phyloP scores from a whole-genome alignment of 1,140 invertebrate genomes.

The Mylabris phalerata region DNA sequence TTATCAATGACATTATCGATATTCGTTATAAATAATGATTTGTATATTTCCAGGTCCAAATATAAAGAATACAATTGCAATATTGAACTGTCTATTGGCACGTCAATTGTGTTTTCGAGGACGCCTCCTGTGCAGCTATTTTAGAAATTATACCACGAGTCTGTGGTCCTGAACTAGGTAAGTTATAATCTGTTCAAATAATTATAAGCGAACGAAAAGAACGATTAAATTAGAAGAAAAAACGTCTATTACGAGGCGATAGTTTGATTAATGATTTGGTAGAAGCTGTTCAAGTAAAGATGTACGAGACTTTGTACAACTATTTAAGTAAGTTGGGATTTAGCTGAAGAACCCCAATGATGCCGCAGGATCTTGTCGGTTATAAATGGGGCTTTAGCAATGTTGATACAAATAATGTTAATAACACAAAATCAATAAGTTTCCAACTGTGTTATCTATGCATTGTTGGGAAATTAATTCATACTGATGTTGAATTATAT shows the following conservation, averaged over 20 bases:
- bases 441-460: too few species aligned
- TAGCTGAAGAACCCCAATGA: too few species aligned
- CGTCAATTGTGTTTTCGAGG: slow-evolving; percentile 79
- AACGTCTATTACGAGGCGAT: slow-evolving; percentile 8
- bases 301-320: slow-evolving; percentile 1
- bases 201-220: too few species aligned
- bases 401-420: too few species aligned
- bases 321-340: too few species aligned
- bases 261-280: slow-evolving; percentile 12
- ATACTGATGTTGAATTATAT: too few species aligned
- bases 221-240: slow-evolving; percentile 2
- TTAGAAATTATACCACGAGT: slow-evolving; percentile 81
- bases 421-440: too few species aligned
- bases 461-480: too few species aligned
- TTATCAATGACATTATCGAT: slow-evolving; percentile 9
- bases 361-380: too few species aligned
- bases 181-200: slow-evolving; percentile 39
- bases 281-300: slow-evolving; percentile 6
- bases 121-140: slow-evolving; percentile 79
- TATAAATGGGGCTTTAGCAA: too few species aligned
- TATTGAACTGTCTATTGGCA: slow-evolving; percentile 77
- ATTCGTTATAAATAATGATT: slow-evolving; percentile 30
- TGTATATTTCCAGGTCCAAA: slow-evolving; percentile 57
- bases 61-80: slow-evolving; percentile 65
- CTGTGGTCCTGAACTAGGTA: slow-evolving; percentile 81